These are phyloP conservation scores for Brachionus manjavacas DNA, from an alignment of 1,140 invertebrate genomes.

Conservation along the genomic window DNA sequence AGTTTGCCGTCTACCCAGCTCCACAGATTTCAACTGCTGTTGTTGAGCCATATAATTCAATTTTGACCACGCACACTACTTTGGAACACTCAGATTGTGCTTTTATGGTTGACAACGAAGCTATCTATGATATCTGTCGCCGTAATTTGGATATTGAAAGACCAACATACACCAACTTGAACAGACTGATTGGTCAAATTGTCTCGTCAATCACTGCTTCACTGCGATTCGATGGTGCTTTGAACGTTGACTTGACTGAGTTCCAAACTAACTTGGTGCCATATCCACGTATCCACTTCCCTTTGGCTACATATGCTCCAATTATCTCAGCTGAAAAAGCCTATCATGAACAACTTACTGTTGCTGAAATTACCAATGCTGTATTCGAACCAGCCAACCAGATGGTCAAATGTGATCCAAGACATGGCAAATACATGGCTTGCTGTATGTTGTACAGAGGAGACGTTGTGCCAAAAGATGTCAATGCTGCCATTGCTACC, in stretches of 20 bases:
- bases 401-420: conserved; percentile 84
- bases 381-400: conserved; percentile 82
- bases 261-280: conserved; percentile 67
- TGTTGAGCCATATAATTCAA: conserved; percentile 57
- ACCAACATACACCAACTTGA: conserved; percentile 70
- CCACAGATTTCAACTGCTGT: conserved; percentile 67
- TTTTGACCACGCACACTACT: conserved; percentile 59
- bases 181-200: conserved; percentile 47
- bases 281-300: conserved; percentile 54
- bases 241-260: conserved; percentile 68
- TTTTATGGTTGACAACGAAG: conserved; percentile 74
- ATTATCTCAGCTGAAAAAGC: conserved; percentile 53
- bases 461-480: conserved; percentile 64
- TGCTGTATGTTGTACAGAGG: conserved; percentile 54
- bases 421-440: conserved; percentile 63
- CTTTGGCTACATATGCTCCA: conserved; percentile 52
- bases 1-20: conserved; percentile 82
- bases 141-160: conserved; percentile 79
- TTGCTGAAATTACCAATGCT: conserved; percentile 80
- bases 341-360: conserved; percentile 56
- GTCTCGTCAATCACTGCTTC: conserved; percentile 54
- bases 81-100: conserved; percentile 58
- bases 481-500: conserved; percentile 75
- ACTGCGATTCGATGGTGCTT: conserved; percentile 67
- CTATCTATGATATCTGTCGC: conserved; percentile 84